A percentile compares a stretch with the other conserved stretches of the same genome.
Conservation (phyloP, 1,140 invertebrate genomes). For the Eueides isabella region DNA sequence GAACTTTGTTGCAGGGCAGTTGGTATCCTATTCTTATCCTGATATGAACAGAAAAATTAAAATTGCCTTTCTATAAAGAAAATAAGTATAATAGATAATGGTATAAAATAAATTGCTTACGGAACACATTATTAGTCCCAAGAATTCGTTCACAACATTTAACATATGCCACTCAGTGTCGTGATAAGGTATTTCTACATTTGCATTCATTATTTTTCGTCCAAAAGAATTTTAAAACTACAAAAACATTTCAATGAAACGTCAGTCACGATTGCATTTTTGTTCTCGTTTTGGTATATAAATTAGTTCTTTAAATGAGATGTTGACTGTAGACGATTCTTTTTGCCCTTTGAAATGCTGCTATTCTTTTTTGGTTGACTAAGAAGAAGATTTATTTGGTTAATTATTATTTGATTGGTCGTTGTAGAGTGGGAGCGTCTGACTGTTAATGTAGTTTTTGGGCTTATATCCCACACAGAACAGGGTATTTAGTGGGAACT, state of each 20-base stretch:
- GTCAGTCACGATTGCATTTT: constrained; percentile 1
- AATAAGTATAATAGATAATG: background rate
- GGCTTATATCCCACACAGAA: too few relatives aligned
- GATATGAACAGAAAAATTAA: too few relatives aligned
- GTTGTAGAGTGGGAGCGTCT: background rate
- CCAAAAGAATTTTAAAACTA: constrained; percentile 65
- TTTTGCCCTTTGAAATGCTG: constrained; percentile 8
- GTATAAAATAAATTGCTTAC: constrained; percentile 50
- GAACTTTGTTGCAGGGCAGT: too few relatives aligned
- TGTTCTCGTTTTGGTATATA: background rate
- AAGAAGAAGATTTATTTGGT: constrained; percentile 4
- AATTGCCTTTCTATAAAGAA: too few relatives aligned
- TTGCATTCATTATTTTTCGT: constrained; percentile 52
- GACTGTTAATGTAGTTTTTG: too few relatives aligned
- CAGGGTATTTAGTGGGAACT: too few relatives aligned
- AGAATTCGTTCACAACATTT: constrained; percentile 66
- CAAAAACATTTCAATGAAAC: constrained; percentile 47
- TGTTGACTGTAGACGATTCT: constrained; percentile 5
- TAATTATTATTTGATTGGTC: background rate
- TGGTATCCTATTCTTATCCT: too few relatives aligned
- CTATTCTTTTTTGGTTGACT: background rate
- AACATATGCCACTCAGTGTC: constrained; percentile 64
- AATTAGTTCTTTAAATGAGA: constrained; percentile 12
- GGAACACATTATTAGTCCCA: constrained; percentile 63
- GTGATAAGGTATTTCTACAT: constrained; percentile 70